Evolutionary conservation across 2,888 invertebrate species (phyloP), one percentile per base, ranked within the genome.

Genomic region (Ophion ellenae): DNA sequence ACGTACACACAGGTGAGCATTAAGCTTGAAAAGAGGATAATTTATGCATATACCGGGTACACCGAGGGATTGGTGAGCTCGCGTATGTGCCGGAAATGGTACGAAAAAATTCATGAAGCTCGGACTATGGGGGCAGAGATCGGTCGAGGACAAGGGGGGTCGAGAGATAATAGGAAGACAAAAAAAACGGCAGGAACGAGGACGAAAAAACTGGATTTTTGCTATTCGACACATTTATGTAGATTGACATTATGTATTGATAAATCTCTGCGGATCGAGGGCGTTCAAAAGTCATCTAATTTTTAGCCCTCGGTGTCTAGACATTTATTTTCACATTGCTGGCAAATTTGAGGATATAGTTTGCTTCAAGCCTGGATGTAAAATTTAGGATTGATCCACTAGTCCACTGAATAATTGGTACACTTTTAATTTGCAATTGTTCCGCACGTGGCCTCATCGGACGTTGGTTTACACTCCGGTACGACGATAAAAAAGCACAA

Each of bases 41-140:
- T 81, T 84, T 81, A 84, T 81, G 84, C 73, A 84, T 66, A 83
- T 64, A 67, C 77, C 2, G 57, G 4, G 77, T 77, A 78, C 74
- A 53, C 69, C 53, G 10, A 47, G 66, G 53, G 20, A 24, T 67
- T 20, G 47, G 53, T 53, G 53, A 69, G 69, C 67, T 20, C 6
- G 63, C 40, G 17, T 28, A 28, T 71, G 77, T 69, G 53, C 32
- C 10, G 73, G 73, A 73, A 81, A 83, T 67, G 67, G 71, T 28
- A 83, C 71, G 67, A 67, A 83, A 76, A 82, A 85, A 79, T 82
- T 70, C 59, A 82, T 74, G 78, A 74, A 64, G 40, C 64, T 45
- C 36, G 28, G 71, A 63, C 45, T 47, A 78, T 74, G 78, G 70
- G 40, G 61, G n/a, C 20, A 28, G 59, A 63, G 53, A 77, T 69